Percentiles rank a stretch among this genome's conserved stretches.
These are phyloP conservation scores for Watsonalla cultraria DNA, from an alignment of 2,888 invertebrate genomes.

Conservation along the genomic window DNA sequence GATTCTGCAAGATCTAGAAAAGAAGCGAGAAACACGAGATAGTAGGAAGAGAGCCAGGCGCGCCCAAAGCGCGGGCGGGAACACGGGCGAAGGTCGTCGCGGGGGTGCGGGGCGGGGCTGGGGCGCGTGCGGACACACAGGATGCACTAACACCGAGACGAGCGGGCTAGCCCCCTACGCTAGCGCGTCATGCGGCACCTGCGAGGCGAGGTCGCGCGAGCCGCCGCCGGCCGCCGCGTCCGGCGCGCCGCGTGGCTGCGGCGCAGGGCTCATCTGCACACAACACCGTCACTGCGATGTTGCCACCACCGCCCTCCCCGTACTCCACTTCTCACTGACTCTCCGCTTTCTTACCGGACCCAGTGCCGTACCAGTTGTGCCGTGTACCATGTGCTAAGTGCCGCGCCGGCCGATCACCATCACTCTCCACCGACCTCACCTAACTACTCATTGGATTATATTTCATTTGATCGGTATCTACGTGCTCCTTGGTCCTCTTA, in stretches of 20 bases:
- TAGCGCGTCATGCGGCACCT: slow-evolving; percentile 63
- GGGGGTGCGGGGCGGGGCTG: slow-evolving; percentile 51
- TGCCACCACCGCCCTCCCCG: slow-evolving; percentile 63
- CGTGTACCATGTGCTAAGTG: slow-evolving; percentile 30
- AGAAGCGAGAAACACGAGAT: slow-evolving; percentile 92
- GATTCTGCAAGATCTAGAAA: slow-evolving; percentile 99
- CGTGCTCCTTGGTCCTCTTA: background rate
- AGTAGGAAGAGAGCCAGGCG: slow-evolving; percentile 83
- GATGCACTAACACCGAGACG: slow-evolving; percentile 73
- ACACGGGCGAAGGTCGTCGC: slow-evolving; percentile 53
- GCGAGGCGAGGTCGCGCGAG: slow-evolving; percentile 72
- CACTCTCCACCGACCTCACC: background rate
- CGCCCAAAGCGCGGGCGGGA: slow-evolving; percentile 62
- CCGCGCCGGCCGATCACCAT: slow-evolving; percentile 1
- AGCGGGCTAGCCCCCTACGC: slow-evolving; percentile 69
- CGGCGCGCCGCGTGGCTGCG: slow-evolving; percentile 70
- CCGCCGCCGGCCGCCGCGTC: slow-evolving; percentile 59
- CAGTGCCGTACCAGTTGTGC: slow-evolving; percentile 25
- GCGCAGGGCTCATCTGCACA: slow-evolving; percentile 76
- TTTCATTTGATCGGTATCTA: no score
- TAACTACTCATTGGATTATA: background rate
- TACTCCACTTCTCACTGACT: slow-evolving; percentile 75
- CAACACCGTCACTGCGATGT: slow-evolving; percentile 71
- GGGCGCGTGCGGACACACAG: slow-evolving; percentile 57
- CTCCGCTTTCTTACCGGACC: slow-evolving; percentile 54